A percentile compares a stretch with the other conserved stretches of the same genome.
phyloP scores from a whole-genome alignment of 1,140 invertebrate genomes.

The Leptonema lineaticorne region DNA sequence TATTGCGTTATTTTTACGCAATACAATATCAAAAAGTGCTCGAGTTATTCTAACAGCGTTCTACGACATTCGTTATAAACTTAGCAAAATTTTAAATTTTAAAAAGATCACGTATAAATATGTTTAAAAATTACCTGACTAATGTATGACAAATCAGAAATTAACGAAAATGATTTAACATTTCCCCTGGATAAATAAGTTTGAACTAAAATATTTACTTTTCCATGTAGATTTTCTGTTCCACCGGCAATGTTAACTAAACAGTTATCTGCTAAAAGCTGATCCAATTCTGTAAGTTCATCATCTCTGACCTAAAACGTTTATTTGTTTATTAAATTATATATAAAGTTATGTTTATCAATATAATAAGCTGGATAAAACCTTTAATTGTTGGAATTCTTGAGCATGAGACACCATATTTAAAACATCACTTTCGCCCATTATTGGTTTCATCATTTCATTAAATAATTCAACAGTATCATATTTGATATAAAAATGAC shows the following conservation, averaged over 20 bases:
- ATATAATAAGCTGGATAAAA: constrained; percentile 45
- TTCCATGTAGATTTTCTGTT: constrained; percentile 88
- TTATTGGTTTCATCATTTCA: constrained; percentile 71
- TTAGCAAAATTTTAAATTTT: constrained; percentile 23
- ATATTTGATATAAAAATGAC: constrained; percentile 97
- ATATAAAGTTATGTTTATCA: constrained; percentile 15
- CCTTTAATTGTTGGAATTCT: constrained; percentile 96
- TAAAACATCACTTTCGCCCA: constrained; percentile 87
- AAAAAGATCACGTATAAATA: not conserved
- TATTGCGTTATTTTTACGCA: constrained; percentile 86
- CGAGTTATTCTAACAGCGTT: constrained; percentile 88
- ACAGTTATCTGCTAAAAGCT: constrained; percentile 70
- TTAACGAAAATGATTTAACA: constrained; percentile 85
- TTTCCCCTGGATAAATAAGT: constrained; percentile 80
- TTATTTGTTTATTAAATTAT: not conserved
- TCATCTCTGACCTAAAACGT: constrained; percentile 81
- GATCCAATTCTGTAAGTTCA: constrained; percentile 88
- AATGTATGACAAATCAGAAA: constrained; percentile 92
- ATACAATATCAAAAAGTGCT: constrained; percentile 91
- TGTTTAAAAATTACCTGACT: constrained; percentile 67
- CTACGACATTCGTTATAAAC: constrained; percentile 53
- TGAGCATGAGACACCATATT: constrained; percentile 86
- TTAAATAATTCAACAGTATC: constrained; percentile 94
- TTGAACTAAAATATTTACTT: constrained; percentile 97
- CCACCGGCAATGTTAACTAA: constrained; percentile 76